Percentiles rank a stretch among this genome's conserved stretches.
Conservation (phyloP, 2,888 invertebrate species). For the Oxyscelio sp. region DNA sequence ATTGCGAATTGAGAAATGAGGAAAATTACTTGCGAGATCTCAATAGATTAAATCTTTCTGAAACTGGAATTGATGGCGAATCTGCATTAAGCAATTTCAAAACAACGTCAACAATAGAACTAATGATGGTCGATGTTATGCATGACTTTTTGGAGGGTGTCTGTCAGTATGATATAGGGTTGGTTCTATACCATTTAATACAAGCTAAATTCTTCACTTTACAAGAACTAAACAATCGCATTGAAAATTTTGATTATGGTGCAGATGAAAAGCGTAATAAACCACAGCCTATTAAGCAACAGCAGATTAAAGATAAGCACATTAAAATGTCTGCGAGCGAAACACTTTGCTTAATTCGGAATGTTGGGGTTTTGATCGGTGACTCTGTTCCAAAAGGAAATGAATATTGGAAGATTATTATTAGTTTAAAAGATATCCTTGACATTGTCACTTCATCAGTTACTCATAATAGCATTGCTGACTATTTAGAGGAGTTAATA, state of each 20-base stretch:
- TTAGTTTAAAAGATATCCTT: constrained; percentile 28
- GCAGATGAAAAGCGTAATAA: constrained; percentile 22
- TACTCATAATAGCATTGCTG: constrained; percentile 25
- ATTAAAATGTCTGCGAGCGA: constrained; percentile 57
- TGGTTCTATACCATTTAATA: constrained; percentile 23
- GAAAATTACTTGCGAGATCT: no score
- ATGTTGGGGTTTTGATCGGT: constrained; percentile 39
- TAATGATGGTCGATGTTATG: no score
- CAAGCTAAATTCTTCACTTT: constrained; percentile 10
- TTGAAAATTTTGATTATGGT: constrained; percentile 1
- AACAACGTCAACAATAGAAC: no score
- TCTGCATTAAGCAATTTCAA: no score
- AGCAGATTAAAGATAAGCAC: constrained; percentile 37
- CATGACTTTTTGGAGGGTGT: no score
- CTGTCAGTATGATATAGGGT: constrained; percentile 7
- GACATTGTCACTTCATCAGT: constrained; percentile 39
- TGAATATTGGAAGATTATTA: constrained; percentile 21
- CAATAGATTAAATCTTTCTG: no score
- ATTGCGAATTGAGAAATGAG: no score
- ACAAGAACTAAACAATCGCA: constrained; percentile 7
- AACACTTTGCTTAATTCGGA: constrained; percentile 27
- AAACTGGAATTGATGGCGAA: no score
- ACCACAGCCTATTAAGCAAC: constrained; percentile 12
- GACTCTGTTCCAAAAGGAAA: constrained; percentile 23
- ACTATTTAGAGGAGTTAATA: no score